A percentile compares a stretch with the other conserved stretches of the same genome.
Evolutionary conservation across 2,888 invertebrate genomes (phyloP).

Genomic region (Luffia ferchaultella): DNA sequence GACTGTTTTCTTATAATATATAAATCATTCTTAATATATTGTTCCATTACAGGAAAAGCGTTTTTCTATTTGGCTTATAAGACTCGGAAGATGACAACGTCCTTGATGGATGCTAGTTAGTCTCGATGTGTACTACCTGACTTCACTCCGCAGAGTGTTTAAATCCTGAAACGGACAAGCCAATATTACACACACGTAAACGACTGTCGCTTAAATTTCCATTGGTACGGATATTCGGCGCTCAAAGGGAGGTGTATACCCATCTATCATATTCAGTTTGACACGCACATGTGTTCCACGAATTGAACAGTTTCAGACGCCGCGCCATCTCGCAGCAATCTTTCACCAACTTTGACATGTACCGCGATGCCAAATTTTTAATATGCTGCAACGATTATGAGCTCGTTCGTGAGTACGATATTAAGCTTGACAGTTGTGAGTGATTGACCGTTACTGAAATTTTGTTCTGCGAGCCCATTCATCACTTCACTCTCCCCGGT

Average conservation of each 20-base stretch:
- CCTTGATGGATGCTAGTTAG: too few species aligned
- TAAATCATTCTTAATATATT: too few species aligned
- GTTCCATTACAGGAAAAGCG: too few species aligned
- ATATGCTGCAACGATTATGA: neutral
- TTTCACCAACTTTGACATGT: slow-evolving; percentile 6
- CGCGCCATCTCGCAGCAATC: slow-evolving; percentile 3
- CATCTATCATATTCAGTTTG: slow-evolving; percentile 48
- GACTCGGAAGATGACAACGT: too few species aligned
- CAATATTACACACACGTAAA: too few species aligned
- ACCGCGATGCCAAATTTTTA: neutral
- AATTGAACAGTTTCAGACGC: slow-evolving; percentile 6
- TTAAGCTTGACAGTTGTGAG: neutral
- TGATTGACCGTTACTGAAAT: neutral
- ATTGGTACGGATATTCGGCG: neutral
- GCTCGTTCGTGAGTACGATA: too few species aligned
- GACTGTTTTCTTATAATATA: too few species aligned
- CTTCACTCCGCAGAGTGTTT: too few species aligned
- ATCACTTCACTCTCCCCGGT: neutral
- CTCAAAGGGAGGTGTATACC: slow-evolving; percentile 8
- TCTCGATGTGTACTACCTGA: too few species aligned
- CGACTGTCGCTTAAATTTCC: neutral
- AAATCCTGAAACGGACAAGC: neutral
- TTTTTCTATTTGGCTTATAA: too few species aligned
- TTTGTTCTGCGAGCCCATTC: neutral
- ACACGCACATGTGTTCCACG: slow-evolving; percentile 46